These are phyloP conservation scores for Cuculus canorus DNA, from an alignment of 2,797 vertebrate species.

Conservation along the genomic window DNA sequence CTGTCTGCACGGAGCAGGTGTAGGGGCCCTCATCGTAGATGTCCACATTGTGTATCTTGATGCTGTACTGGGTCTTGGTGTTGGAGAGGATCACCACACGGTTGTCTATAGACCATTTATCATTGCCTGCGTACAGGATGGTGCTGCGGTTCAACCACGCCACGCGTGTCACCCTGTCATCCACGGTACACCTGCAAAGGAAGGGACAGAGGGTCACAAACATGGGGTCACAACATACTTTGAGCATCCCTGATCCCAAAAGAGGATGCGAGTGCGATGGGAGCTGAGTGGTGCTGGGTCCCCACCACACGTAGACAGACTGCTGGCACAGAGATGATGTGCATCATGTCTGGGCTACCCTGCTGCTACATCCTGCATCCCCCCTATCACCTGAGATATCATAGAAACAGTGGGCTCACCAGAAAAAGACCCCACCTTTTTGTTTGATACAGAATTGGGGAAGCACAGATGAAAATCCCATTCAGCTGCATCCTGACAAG, in stretches of 20 bases:
- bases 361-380: fast-evolving
- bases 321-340: fast-evolving
- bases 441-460: not conserved
- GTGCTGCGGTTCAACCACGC: conserved; percentile 98
- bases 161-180: conserved; percentile 92
- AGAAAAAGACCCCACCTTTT: not conserved
- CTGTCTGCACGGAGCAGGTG: conserved; percentile 94
- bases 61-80: conserved; percentile 94
- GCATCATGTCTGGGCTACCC: fast-evolving
- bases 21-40: conserved; percentile 94
- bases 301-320: fast-evolving
- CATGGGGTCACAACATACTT: fast-evolving
- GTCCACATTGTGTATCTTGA: conserved; percentile 93
- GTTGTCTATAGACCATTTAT: conserved; percentile 97
- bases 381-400: not conserved
- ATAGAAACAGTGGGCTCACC: fast-evolving
- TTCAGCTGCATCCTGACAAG: no score
- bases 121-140: conserved; percentile 93
- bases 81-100: conserved; percentile 93
- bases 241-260: fast-evolving
- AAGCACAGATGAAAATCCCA: not conserved
- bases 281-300: fast-evolving
- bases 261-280: fast-evolving
- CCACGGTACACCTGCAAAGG: conserved; percentile 89
- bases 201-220: not conserved